A percentile compares a stretch with the other conserved stretches of the same genome.
phyloP scores from a whole-genome alignment of 2,888 invertebrate species.

The Ypsolopha scabrella region DNA sequence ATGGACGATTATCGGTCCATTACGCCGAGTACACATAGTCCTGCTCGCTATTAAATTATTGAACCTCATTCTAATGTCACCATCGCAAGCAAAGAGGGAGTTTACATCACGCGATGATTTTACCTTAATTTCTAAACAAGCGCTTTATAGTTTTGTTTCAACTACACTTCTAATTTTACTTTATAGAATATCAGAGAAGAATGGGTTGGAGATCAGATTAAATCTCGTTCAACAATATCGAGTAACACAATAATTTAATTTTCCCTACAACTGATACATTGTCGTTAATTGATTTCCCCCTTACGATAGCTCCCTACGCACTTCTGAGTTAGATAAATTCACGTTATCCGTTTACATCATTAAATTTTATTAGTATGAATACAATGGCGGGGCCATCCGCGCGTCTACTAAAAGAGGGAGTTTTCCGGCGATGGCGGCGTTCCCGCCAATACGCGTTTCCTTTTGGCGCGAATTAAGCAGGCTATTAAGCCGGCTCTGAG shows the following conservation, averaged over 20 bases:
- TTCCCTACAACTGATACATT: constrained; percentile 46
- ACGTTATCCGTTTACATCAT: constrained; percentile 69
- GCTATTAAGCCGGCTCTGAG: constrained; percentile 60
- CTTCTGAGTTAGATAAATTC: constrained; percentile 57
- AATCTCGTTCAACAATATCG: constrained; percentile 34
- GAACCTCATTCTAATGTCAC: constrained; percentile 41
- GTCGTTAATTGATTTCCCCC: constrained; percentile 59
- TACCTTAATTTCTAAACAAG: constrained; percentile 15
- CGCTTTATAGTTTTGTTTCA: constrained; percentile 10
- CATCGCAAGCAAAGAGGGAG: constrained; percentile 21
- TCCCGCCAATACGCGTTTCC: constrained; percentile 58
- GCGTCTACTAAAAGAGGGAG: constrained; percentile 44
- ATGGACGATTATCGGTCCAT: constrained; percentile 66
- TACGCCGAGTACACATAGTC: constrained; percentile 53
- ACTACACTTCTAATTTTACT: not conserved
- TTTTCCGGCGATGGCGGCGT: constrained; percentile 46
- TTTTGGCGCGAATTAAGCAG: constrained; percentile 63
- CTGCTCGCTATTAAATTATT: constrained; percentile 54
- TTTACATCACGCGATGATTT: constrained; percentile 16
- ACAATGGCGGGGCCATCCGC: constrained; percentile 48
- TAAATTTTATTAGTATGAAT: constrained; percentile 66
- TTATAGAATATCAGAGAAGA: not conserved
- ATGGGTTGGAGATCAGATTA: not conserved
- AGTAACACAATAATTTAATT: constrained; percentile 26
- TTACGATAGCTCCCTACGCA: constrained; percentile 37